Conservation (phyloP, 2,888 invertebrate species). For the Eristalis pertinax region DNA sequence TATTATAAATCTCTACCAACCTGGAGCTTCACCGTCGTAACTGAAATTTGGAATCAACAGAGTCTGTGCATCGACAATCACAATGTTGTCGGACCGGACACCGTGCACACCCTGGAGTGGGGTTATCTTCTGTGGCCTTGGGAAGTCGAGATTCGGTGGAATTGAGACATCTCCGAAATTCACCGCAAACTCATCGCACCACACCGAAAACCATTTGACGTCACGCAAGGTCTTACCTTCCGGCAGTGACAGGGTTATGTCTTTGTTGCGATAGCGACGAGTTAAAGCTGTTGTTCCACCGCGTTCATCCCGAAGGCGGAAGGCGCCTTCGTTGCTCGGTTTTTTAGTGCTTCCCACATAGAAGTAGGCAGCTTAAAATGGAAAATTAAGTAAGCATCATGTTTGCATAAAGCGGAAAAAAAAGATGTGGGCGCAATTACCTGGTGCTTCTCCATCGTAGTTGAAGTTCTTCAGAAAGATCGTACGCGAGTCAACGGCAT, state of each 20-base stretch:
- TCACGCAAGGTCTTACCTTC: slow-evolving; percentile 92
- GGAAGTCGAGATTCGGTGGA: slow-evolving; percentile 89
- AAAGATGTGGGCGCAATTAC: slow-evolving; percentile 81
- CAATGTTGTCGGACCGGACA: slow-evolving; percentile 92
- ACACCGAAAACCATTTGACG: slow-evolving; percentile 93
- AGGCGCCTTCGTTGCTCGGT: slow-evolving; percentile 86
- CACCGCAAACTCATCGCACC: slow-evolving; percentile 95
- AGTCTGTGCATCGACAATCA: slow-evolving; percentile 96
- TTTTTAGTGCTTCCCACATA: slow-evolving; percentile 90
- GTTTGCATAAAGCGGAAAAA: background rate
- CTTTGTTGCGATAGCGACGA: slow-evolving; percentile 90
- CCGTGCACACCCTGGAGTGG: slow-evolving; percentile 90
- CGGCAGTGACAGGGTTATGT: slow-evolving; percentile 92
- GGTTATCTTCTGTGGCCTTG: slow-evolving; percentile 91
- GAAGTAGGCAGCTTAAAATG: slow-evolving; percentile 90
- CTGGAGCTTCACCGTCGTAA: slow-evolving; percentile 96
- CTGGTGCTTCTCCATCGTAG: slow-evolving; percentile 95
- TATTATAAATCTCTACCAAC: slow-evolving; percentile 81
- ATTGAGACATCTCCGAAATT: slow-evolving; percentile 95
- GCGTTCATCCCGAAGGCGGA: slow-evolving; percentile 91
- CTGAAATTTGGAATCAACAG: slow-evolving; percentile 94
- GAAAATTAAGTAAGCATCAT: background rate
- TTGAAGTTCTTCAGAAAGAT: slow-evolving; percentile 93
- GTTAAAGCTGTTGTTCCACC: slow-evolving; percentile 89
- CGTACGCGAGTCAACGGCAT: slow-evolving; percentile 93